Conservation (phyloP, 2,113 vertebrate genomes). For the Loxodonta africana region DNA sequence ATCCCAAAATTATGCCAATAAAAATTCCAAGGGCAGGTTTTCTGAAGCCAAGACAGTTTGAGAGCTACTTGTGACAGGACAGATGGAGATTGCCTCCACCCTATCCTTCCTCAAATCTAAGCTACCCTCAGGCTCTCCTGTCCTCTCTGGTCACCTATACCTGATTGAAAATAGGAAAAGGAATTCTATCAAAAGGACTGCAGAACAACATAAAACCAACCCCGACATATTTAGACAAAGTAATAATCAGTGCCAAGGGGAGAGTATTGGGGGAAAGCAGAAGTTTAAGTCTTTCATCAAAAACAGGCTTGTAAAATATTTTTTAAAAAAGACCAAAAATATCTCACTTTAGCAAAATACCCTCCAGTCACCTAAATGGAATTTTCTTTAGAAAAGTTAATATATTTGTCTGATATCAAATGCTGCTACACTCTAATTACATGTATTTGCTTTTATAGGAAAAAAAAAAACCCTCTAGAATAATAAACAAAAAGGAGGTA, state of each 20-base stretch:
- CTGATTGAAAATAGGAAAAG: background rate
- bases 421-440: background rate
- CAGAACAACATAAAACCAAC: background rate
- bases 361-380: too few species aligned
- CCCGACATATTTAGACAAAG: background rate
- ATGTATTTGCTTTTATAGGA: background rate
- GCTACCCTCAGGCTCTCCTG: background rate
- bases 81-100: background rate
- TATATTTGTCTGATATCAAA: too few species aligned
- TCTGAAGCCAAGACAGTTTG: background rate
- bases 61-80: background rate
- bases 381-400: too few species aligned
- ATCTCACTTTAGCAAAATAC: too few species aligned
- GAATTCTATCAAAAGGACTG: background rate
- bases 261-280: too few species aligned
- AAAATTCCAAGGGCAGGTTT: background rate
- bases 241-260: too few species aligned
- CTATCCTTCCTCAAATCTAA: background rate
- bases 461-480: background rate
- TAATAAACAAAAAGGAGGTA: background rate
- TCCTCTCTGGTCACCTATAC: background rate
- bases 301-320: too few species aligned
- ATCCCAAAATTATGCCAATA: background rate
- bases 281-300: too few species aligned
- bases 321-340: too few species aligned